Base-by-base conservation (phyloP, 1,140 invertebrate genomes). In the Yoshiicerus persimilis region DNA sequence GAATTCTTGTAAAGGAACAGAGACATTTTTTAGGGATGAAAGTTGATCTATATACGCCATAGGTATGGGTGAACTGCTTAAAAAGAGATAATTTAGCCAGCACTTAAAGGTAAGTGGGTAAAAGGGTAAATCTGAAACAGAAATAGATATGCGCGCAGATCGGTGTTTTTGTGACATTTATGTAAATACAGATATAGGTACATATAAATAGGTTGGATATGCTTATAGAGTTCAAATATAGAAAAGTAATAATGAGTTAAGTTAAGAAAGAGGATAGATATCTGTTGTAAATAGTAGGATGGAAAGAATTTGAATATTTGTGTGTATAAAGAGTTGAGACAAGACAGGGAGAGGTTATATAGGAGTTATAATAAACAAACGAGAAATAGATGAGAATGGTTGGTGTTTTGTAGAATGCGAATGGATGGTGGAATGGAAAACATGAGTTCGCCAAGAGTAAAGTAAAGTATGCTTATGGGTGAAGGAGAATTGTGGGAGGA, bases 391-490 rank as follows among this genome's bases (percentile, higher is more conserved):
- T 56, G 20, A 56, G 47, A 56, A n/a, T 41, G 16, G 9, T 10
- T 56, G n/a, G n/a, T 56, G 47, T 56, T 56, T 56, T n/a, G 47
- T 56, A 56, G 47, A 56, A 56, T 56, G 47, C 47, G 47, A 56
- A 56, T 56, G 47, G 47, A 56, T 56, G 47, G 47, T 56, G 47
- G 47, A 56, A 56, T 56, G 47, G 47, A 56, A 56, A 56, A 56
- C 47, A 56, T 56, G 20, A 56, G 64, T 70, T 70, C 64, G 23
- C 27, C 64, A 70, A 27, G 64, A 30, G 23, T 70, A 70, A 70
- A 80, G 75, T 80, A 80, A 80, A 80, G 32, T 80, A 80, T 80
- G 75, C 75, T 80, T 80, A 80, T 80, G 75, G 75, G 75, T 80
- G 75, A 80, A 80, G 75, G 75, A 80, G 75, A 80, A 80, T 36